A percentile compares a stretch with the other conserved stretches of the same genome.
phyloP scores from a whole-genome alignment of 2,113 vertebrate species.

The Chelonoidis abingdonii region DNA sequence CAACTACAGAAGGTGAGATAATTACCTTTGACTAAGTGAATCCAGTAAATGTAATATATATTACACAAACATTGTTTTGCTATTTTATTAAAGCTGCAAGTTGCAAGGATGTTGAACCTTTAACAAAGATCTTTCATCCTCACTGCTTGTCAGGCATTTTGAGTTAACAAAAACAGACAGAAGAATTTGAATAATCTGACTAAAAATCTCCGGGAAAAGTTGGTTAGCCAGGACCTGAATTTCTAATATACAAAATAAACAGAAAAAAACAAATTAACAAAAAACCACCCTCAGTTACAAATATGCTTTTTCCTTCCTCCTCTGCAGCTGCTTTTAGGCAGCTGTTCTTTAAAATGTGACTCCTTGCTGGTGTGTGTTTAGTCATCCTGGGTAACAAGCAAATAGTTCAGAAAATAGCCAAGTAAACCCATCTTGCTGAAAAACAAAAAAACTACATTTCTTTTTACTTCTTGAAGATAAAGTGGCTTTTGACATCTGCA shows the following conservation, averaged over 20 bases:
- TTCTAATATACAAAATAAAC: neutral
- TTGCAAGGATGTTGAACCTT: constrained; percentile 1
- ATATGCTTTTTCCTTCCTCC: neutral
- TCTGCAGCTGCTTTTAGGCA: constrained; percentile 43
- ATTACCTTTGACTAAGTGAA: constrained; percentile 40
- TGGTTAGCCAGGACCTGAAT: neutral
- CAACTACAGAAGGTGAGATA: constrained; percentile 40
- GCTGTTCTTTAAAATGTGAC: neutral
- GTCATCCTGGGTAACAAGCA: constrained; percentile 51
- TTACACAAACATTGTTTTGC: neutral
- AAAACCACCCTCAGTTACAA: neutral
- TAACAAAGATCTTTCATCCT: neutral
- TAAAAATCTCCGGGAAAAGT: neutral
- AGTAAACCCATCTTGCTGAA: constrained; percentile 53
- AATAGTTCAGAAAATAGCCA: constrained; percentile 37
- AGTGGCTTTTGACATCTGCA: constrained; percentile 11
- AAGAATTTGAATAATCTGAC: neutral
- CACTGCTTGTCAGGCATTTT: neutral
- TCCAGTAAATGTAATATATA: constrained; percentile 1
- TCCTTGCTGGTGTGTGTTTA: constrained; percentile 40
- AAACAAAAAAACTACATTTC: constrained; percentile 35
- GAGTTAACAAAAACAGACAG: neutral
- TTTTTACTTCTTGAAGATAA: neutral
- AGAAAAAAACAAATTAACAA: neutral
- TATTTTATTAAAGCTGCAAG: neutral